These are phyloP conservation scores for Micronycteris hirsuta DNA, from an alignment of 2,113 vertebrate species.

Conservation along the genomic window DNA sequence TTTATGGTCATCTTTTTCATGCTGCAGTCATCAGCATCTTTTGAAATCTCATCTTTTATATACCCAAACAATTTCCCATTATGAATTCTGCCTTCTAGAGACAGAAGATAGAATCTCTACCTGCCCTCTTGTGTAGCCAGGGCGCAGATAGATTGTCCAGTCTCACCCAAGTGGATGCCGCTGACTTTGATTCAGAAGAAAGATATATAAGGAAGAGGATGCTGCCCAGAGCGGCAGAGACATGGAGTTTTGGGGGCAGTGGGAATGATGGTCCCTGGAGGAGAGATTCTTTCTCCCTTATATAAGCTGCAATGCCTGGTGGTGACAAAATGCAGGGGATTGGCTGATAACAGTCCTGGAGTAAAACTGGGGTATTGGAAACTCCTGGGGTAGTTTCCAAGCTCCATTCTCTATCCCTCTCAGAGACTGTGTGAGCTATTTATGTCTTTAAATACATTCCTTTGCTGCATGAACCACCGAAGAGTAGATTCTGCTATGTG, in stretches of 20 bases:
- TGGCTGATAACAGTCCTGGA: not conserved
- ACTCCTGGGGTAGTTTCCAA: not conserved
- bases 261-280: not conserved
- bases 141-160: not conserved
- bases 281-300: not conserved
- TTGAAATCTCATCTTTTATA: not conserved
- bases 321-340: not conserved
- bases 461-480: not conserved
- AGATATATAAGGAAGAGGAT: not conserved
- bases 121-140: not conserved
- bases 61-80: not conserved
- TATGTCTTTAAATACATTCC: not conserved
- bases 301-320: not conserved
- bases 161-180: no score
- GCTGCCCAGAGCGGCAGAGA: not conserved
- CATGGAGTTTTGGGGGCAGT: not conserved
- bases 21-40: not conserved
- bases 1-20: not conserved
- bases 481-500: slow-evolving; percentile 3
- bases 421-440: not conserved
- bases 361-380: not conserved
- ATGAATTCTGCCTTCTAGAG: not conserved
- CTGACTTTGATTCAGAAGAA: not conserved
- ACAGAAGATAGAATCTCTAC: not conserved
- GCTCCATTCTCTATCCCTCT: not conserved